Percentiles rank a stretch among this genome's conserved stretches.
Conservation (phyloP, 2,113 vertebrate species). For the Pagrus major region DNA sequence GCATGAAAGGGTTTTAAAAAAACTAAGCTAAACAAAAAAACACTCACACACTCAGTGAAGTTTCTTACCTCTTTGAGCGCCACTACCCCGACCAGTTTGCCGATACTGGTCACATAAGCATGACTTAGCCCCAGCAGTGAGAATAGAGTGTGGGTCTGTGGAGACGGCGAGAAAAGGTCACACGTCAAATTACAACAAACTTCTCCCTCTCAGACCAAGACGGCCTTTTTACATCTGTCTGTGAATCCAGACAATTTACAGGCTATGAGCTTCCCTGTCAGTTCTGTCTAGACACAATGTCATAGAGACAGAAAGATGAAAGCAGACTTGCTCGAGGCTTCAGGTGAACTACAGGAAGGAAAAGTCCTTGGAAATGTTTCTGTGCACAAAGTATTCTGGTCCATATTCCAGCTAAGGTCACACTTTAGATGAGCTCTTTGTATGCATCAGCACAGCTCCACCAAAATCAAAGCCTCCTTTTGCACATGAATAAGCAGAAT, state of each 20-base stretch:
- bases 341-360: background rate
- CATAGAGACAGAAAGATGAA: slow-evolving; percentile 22
- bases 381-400: slow-evolving; percentile 2
- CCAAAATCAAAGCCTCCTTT: background rate
- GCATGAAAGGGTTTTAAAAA: too few relatives aligned
- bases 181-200: background rate
- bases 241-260: slow-evolving; percentile 15
- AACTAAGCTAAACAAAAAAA: background rate
- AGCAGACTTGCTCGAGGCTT: background rate
- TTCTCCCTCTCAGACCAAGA: background rate
- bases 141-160: slow-evolving; percentile 93
- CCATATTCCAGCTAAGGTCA: slow-evolving; percentile 20
- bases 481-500: slow-evolving; percentile 35
- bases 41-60: fast-evolving
- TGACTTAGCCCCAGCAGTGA: slow-evolving; percentile 93
- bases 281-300: slow-evolving; percentile 24
- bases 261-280: slow-evolving; percentile 8
- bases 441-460: slow-evolving; percentile 42
- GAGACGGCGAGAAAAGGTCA: slow-evolving; percentile 44
- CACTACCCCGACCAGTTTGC: slow-evolving; percentile 93
- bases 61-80: slow-evolving; percentile 92
- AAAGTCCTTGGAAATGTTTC: slow-evolving; percentile 26
- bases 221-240: background rate
- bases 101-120: slow-evolving; percentile 94
- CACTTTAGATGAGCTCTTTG: slow-evolving; percentile 42